A percentile compares a stretch with the other conserved stretches of the same genome.
phyloP scores from a whole-genome alignment of 2,113 vertebrate genomes.

The Bungarus multicinctus region DNA sequence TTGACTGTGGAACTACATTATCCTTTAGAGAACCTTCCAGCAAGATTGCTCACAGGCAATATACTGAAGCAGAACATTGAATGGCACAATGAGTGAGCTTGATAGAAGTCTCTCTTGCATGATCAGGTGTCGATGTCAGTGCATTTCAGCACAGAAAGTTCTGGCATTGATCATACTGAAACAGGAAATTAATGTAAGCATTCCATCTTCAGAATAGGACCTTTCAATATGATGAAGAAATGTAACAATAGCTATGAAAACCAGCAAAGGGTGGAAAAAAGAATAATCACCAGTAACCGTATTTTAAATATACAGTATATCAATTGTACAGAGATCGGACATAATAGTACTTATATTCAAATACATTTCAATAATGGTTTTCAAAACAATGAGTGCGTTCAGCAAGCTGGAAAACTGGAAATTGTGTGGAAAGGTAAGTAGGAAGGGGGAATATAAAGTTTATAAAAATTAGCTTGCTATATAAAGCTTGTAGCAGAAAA shows the following conservation, averaged over 20 bases:
- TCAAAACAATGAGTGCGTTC: neutral
- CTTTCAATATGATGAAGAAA: neutral
- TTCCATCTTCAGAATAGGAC: neutral
- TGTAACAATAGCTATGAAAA: neutral
- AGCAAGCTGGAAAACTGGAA: neutral
- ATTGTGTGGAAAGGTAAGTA: neutral
- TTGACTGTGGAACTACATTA: neutral
- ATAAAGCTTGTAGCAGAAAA: neutral
- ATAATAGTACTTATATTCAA: too few species aligned
- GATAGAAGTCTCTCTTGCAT: neutral
- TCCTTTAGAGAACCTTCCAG: neutral
- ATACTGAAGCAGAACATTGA: accelerated
- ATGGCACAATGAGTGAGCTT: neutral
- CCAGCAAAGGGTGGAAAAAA: neutral
- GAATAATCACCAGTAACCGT: accelerated
- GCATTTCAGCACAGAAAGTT: neutral
- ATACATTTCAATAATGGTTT: accelerated
- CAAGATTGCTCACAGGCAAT: neutral
- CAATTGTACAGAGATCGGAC: neutral
- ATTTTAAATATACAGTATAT: neutral
- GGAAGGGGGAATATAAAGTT: neutral
- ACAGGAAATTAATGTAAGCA: neutral
- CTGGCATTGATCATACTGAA: too few species aligned
- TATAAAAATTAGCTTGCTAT: neutral
- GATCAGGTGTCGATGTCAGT: neutral